Evolutionary conservation across 1,140 invertebrate genomes (phyloP).

Genomic region (Drosophila nannoptera): DNA sequence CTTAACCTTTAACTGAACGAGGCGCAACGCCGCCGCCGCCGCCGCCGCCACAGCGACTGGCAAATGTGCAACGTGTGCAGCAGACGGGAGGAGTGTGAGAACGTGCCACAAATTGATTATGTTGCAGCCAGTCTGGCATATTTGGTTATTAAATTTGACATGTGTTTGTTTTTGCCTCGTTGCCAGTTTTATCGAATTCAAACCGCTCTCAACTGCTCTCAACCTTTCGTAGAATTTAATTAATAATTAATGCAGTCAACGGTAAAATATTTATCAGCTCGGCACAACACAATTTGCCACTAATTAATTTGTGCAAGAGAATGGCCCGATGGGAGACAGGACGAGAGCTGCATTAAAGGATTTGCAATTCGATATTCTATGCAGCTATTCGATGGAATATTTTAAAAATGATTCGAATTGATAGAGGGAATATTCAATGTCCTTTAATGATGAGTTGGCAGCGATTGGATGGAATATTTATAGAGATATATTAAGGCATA

Average conservation of each 20-base stretch:
- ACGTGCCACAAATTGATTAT: constrained; percentile 7
- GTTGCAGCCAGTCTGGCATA: background rate
- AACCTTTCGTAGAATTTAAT: background rate
- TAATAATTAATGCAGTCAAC: constrained; percentile 4
- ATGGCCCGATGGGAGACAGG: too few relatives aligned
- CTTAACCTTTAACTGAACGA: constrained; percentile 9
- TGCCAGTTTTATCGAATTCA: constrained; percentile 3
- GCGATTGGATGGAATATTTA: too few relatives aligned
- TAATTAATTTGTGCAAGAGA: too few relatives aligned
- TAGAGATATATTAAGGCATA: too few relatives aligned
- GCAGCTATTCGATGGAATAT: too few relatives aligned
- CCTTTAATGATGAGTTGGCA: too few relatives aligned
- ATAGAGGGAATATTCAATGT: too few relatives aligned
- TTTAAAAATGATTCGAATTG: too few relatives aligned
- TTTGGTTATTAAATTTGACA: constrained; percentile 1
- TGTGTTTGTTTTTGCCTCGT: constrained; percentile 1
- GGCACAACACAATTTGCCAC: too few relatives aligned
- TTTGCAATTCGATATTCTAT: too few relatives aligned
- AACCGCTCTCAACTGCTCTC: background rate
- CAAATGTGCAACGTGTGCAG: constrained; percentile 19
- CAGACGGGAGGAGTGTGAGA: background rate
- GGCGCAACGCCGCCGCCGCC: background rate
- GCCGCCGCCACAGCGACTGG: background rate
- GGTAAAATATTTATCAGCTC: background rate
- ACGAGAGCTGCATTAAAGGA: too few relatives aligned